Evolutionary conservation across 2,113 vertebrate species (phyloP).

Genomic region (Labeo catla): DNA sequence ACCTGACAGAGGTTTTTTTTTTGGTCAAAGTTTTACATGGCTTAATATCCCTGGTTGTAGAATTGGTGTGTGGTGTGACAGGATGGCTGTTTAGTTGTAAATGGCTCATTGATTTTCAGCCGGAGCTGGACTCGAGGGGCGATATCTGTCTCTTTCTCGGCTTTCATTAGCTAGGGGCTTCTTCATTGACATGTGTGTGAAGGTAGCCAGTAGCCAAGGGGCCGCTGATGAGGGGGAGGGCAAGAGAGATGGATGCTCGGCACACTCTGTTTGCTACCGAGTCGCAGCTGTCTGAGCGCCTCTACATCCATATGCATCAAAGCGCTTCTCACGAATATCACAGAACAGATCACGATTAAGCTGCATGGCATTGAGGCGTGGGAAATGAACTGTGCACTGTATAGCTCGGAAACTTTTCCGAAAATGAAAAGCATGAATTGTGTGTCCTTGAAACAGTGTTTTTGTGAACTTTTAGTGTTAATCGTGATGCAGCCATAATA

Average conservation of each 20-base stretch:
- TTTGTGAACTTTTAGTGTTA: not conserved
- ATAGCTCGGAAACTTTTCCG: not conserved
- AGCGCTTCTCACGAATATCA: not conserved
- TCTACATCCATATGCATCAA: constrained; percentile 35
- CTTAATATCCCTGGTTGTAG: constrained; percentile 36
- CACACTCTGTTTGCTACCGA: constrained; percentile 28
- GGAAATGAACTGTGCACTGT: constrained; percentile 15
- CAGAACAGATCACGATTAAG: constrained; percentile 7
- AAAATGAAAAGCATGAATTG: not conserved
- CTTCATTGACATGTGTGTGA: constrained; percentile 42
- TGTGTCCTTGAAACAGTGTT: not conserved
- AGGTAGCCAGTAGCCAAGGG: constrained; percentile 27
- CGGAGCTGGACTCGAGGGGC: constrained; percentile 37
- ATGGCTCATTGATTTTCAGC: constrained; percentile 55
- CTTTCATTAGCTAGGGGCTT: constrained; percentile 52
- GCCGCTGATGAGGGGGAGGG: not conserved
- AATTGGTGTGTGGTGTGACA: constrained; percentile 49
- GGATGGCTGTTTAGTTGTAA: constrained; percentile 46
- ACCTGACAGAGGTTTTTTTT: not conserved
- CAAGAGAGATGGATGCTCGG: constrained; percentile 9
- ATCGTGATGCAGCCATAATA: not conserved
- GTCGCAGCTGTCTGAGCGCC: not conserved
- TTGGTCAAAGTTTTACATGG: not conserved
- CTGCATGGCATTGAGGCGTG: not conserved
- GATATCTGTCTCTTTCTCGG: constrained; percentile 45